phyloP scores from a whole-genome alignment of 2,888 invertebrate species.

The Drosophila vallismaia region DNA sequence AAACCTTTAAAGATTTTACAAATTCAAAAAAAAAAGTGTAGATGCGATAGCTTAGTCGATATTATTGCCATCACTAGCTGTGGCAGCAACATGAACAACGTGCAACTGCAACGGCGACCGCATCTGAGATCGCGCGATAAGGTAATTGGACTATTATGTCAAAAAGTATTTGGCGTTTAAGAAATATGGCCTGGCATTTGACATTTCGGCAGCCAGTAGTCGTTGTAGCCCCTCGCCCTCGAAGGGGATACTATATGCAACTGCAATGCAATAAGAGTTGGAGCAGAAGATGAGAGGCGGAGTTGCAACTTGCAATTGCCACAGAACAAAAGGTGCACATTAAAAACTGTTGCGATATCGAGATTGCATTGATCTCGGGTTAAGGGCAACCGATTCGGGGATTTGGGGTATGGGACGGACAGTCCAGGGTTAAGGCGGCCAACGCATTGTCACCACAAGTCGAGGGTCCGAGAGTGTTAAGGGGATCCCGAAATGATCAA shows the following conservation, averaged over 20 bases:
- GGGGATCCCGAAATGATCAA: conserved; percentile 57
- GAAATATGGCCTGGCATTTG: conserved; percentile 83
- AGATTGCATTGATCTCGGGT: conserved; percentile 39
- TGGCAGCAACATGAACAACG: conserved; percentile 25
- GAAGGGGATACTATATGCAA: no score
- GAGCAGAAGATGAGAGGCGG: conserved; percentile 21
- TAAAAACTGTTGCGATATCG: conserved; percentile 58
- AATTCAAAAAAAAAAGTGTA: neutral
- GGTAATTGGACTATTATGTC: conserved; percentile 83
- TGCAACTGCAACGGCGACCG: conserved; percentile 61
- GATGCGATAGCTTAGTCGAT: neutral
- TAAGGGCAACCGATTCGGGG: no score
- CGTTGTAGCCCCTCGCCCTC: conserved; percentile 28
- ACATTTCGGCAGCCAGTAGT: conserved; percentile 73
- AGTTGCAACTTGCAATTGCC: conserved; percentile 76
- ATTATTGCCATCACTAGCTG: neutral
- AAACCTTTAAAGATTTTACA: neutral
- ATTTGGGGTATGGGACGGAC: no score
- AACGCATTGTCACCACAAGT: conserved; percentile 41
- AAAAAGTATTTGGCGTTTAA: conserved; percentile 83
- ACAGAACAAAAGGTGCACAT: conserved; percentile 77
- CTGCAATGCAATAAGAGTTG: neutral
- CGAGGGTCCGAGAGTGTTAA: conserved; percentile 26
- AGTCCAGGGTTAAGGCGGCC: conserved; percentile 6
- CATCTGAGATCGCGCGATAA: conserved; percentile 82